phyloP scores from a whole-genome alignment of 2,888 invertebrate species.

The Bruchidius siliquastri region DNA sequence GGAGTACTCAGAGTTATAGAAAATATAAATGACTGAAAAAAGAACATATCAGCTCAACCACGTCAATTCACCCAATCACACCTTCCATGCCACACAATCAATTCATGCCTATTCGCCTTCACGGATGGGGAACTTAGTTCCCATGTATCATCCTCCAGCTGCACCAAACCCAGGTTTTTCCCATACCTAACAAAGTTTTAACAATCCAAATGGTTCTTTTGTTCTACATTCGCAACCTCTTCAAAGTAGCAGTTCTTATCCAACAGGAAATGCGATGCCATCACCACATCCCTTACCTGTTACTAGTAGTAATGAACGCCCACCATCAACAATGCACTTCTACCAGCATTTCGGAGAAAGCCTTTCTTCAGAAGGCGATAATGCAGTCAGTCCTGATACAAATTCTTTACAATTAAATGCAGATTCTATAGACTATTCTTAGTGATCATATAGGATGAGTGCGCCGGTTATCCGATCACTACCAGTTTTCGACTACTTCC shows the following conservation, averaged over 20 bases:
- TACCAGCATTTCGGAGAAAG: not conserved
- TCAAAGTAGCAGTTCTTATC: too few relatives aligned
- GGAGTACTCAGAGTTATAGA: conserved; percentile 5
- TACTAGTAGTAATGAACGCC: too few relatives aligned
- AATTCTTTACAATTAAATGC: not conserved
- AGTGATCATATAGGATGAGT: not conserved
- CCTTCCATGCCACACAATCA: conserved; percentile 3
- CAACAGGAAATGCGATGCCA: too few relatives aligned
- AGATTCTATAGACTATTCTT: not conserved
- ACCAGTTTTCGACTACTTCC: too few relatives aligned
- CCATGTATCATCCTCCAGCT: not conserved
- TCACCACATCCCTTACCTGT: too few relatives aligned
- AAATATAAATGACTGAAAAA: conserved; percentile 7
- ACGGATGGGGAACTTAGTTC: too few relatives aligned
- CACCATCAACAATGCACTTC: too few relatives aligned
- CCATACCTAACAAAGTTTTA: not conserved
- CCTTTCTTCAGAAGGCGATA: not conserved
- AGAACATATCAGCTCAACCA: not conserved
- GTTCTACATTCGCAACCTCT: too few relatives aligned
- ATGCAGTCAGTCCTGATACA: not conserved
- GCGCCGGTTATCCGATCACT: too few relatives aligned
- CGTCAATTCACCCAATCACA: conserved; percentile 1
- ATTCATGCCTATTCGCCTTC: not conserved
- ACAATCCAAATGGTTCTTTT: too few relatives aligned
- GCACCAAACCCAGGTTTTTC: conserved; percentile 1